Conservation (phyloP, 2,888 invertebrate genomes). For the Meiosimyza platycephala region DNA sequence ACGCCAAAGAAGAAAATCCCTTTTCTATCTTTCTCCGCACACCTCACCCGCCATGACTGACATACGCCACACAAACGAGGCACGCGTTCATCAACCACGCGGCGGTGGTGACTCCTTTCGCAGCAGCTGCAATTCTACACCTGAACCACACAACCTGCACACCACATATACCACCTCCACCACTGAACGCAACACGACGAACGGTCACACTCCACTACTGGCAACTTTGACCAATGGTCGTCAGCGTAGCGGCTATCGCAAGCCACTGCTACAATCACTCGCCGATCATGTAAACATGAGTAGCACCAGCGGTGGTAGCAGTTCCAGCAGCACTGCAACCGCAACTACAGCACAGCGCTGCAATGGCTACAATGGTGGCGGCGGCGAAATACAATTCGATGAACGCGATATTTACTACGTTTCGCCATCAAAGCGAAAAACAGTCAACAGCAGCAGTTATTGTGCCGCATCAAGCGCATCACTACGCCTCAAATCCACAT, state of each 20-base stretch:
- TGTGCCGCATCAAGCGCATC: constrained; percentile 27
- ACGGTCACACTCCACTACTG: constrained; percentile 16
- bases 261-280: constrained; percentile 56
- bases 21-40: neutral
- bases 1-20: neutral
- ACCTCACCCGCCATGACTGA: constrained; percentile 51
- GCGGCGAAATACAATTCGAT: constrained; percentile 56
- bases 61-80: constrained; percentile 47
- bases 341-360: constrained; percentile 38
- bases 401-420: constrained; percentile 65
- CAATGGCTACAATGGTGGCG: constrained; percentile 32
- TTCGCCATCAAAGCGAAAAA: constrained; percentile 64
- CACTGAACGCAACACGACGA: neutral
- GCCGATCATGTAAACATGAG: constrained; percentile 59
- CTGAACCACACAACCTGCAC: constrained; percentile 32
- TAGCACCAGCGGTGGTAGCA: constrained; percentile 60
- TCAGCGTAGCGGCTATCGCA: constrained; percentile 32
- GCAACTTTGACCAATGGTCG: constrained; percentile 12
- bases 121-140: constrained; percentile 41
- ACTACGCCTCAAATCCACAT: constrained; percentile 45
- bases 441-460: constrained; percentile 33
- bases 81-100: constrained; percentile 39
- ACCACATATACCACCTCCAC: constrained; percentile 19
- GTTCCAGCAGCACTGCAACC: constrained; percentile 54
- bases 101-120: constrained; percentile 43